Percentiles rank a stretch among this genome's conserved stretches.
These are phyloP conservation scores for Eutolmus rufibarbis DNA, from an alignment of 2,888 invertebrate genomes.

Conservation along the genomic window DNA sequence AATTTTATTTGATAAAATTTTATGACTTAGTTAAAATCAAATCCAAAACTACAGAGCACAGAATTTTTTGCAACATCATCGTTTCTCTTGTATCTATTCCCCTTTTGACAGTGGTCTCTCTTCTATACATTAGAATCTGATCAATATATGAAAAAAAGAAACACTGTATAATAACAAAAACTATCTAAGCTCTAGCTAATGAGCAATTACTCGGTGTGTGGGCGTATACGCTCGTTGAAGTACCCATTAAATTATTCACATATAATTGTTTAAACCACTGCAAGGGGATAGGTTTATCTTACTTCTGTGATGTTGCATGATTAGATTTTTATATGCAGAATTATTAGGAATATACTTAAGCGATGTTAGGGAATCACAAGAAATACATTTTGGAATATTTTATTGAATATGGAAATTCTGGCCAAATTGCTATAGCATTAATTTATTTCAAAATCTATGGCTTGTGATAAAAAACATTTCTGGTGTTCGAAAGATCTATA, in stretches of 20 bases:
- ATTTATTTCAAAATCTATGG: not conserved
- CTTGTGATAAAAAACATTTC: not conserved
- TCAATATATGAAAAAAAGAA: not conserved
- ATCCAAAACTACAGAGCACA: not conserved
- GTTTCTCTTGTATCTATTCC: constrained; percentile 10
- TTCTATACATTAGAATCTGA: not conserved
- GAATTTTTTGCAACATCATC: constrained; percentile 26
- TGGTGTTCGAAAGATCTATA: not conserved
- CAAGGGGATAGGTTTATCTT: constrained; percentile 6
- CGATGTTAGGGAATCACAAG: not conserved
- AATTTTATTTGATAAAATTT: not conserved
- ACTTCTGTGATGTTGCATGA: constrained; percentile 15
- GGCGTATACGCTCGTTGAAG: not conserved
- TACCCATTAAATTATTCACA: not conserved
- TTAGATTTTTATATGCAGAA: not conserved
- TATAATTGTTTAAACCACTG: not conserved
- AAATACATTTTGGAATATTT: not conserved
- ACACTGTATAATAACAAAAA: not conserved
- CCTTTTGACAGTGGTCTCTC: constrained; percentile 10
- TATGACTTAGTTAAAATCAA: not conserved
- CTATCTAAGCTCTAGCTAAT: not conserved
- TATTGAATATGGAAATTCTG: constrained; percentile 36
- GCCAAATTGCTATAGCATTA: constrained; percentile 42
- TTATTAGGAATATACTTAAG: not conserved
- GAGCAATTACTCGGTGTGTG: not conserved